Base-by-base conservation (phyloP, 2,888 invertebrate genomes). In the Norana najaformis region DNA sequence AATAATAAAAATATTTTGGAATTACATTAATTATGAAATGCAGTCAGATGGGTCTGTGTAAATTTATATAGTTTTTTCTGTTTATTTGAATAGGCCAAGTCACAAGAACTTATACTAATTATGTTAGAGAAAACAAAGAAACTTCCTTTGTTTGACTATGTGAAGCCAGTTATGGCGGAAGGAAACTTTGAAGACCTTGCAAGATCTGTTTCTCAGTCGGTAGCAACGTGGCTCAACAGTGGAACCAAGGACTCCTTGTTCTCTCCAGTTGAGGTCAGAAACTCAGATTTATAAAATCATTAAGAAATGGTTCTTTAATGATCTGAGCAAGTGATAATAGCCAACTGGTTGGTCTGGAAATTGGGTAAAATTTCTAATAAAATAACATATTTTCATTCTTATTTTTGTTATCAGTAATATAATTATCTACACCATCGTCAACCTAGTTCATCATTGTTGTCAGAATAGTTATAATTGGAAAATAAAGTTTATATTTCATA, bases 41-140 rank as follows among this genome's bases (percentile, higher is more conserved):
- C n/a, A n/a, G n/a, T n/a, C n/a, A n/a, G n/a, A n/a, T n/a, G n/a
- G n/a, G n/a, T n/a, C n/a, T 47, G 6, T 47, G 47, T 47, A 23
- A 69, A 69, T 69, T 69, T 30, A 30, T 69, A 8, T n/a, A n/a
- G 69, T 69, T 69, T 23, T 69, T 30, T 69, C n/a, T 69, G 69
- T 69, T 69, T 69, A 69, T 69, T 69, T 69, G 30, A 30, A 69
- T 36, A 85, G 85, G 85, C 85, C 35, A 85, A 85, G 37, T 85
- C 85, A 20, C 85, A 85, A 23, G 85, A 85, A 85, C 85, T 85
- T 35, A 85, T 85, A 85, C 35, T 85, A 85, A 23, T 85, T 85
- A 18, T 36, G 85, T 37, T 85, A 36, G 85, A 85, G 14, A 20
- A 34, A 85, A 85, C 85, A 35, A 35, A 85, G 85, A 85, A 85